Base-by-base conservation (phyloP, 2,888 invertebrate genomes). In the Epsilonema sp. region DNA sequence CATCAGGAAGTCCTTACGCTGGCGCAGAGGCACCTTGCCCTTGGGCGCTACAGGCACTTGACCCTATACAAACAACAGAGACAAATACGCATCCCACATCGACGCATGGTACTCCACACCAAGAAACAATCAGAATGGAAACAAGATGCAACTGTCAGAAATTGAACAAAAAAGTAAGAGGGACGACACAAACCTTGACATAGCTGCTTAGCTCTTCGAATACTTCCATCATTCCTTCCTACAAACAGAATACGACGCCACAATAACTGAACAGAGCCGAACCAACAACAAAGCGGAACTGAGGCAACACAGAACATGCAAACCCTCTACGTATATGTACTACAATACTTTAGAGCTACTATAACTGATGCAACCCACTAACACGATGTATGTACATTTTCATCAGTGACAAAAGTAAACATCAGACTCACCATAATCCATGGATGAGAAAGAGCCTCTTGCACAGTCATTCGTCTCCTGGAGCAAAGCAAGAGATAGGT, bases 381-480 rank as follows among this genome's bases (percentile, higher is more conserved):
- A n/a, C n/a, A n/a, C n/a, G n/a, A n/a, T n/a, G n/a, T n/a, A n/a
- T n/a, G n/a, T n/a, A n/a, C n/a, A n/a, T n/a, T n/a, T n/a, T n/a
- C n/a, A n/a, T n/a, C n/a, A n/a, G n/a, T n/a, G n/a, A n/a, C n/a
- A n/a, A n/a, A n/a, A n/a, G n/a, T n/a, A n/a, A 21, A 44, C 5
- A 44, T 20, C 8, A 13, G 23, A 61, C 67, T 61, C 57, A 69
- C 69, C 53, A 66, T 65, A 39, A 69, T 62, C 69, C 68, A 69
- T 13, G 67, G 67, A 53, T 69, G 68, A 42, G 62, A 58, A 31
- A 69, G 52, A 19, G 68, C 67, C 46, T 69, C 65, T 42, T 62
- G 62, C 40, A 68, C 67, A 1, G 65, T 65, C 68, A 69, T 65
- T 46, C 69, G 54, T 51, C 65, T 59, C 43, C 65, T 64, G 53